Evolutionary conservation across 2,888 invertebrate genomes (phyloP), one percentile per base, ranked within the genome.

Genomic region (Drosophila cognata): DNA sequence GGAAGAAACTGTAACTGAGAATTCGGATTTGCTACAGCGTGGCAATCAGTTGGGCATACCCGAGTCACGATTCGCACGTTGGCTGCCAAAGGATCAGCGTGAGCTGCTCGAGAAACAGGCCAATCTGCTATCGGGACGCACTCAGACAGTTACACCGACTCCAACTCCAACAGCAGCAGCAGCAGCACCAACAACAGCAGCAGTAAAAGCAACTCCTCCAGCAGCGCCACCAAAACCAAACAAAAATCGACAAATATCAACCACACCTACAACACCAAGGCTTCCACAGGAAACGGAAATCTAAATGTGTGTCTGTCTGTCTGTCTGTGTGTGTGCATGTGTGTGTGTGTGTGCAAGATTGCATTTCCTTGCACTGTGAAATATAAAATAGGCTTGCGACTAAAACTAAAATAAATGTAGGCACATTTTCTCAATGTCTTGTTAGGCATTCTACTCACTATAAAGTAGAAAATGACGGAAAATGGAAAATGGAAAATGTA

Each of bases 41-140:
- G 93, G 89, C 81, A 92, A 91, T 84, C 91, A 92, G 71, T 69
- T 93, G 79, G 93, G 93, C 59, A 92, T 93, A 65, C 93, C 93
- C 2, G 92, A 92, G 65, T 92, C 92, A 33, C 92, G 93, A 52
- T 92, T 92, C 77, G 85, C 93, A 10, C 92, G 92, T 28, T 93
- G 93, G 93, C 86, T 92, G 77, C 93, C 93, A 60, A 92, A 92
- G 78, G 92, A 93, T 85, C 93, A 93, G 70, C 90, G 92, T 55
- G 93, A 92, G 70, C 84, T 93, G 66, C 86, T 93, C 53, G 92
- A 93, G 75, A 92, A 92, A 71, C 93, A 93, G 77, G 93, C 93
- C 4, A 90, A 91, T 60, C 72, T 92, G 62, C 82, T 92, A 58
- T 91, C 92, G 5, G 92, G 91, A 70, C 90, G 90, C 65, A 61